Evolutionary conservation across 1,140 invertebrate genomes (phyloP).

Genomic region (Hyles vespertilio): DNA sequence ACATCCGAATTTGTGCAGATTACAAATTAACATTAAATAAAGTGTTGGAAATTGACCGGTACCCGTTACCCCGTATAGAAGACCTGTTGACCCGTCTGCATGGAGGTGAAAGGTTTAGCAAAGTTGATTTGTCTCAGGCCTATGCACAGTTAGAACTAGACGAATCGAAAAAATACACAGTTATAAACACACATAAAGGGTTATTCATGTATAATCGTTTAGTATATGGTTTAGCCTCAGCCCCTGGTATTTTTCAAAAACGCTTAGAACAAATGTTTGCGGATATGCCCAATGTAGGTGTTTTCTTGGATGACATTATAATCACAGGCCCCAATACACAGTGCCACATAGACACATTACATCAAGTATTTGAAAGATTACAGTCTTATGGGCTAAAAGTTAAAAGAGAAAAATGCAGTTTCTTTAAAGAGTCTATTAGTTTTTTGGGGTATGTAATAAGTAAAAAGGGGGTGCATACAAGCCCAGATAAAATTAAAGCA

Average conservation of each 20-base stretch:
- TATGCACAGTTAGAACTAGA: too few relatives aligned
- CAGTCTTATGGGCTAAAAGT: conserved; percentile 18
- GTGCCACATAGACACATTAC: conserved; percentile 20
- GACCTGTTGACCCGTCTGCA: conserved; percentile 3
- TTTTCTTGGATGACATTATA: conserved; percentile 30
- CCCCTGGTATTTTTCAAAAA: conserved; percentile 39
- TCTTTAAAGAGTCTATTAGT: conserved; percentile 16
- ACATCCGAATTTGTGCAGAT: conserved; percentile 34
- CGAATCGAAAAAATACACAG: conserved; percentile 22
- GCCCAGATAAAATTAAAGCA: conserved; percentile 8
- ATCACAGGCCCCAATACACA: conserved; percentile 17
- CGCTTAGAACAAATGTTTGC: conserved; percentile 27
- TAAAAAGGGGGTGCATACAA: conserved; percentile 12
- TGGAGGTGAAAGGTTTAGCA: conserved; percentile 13
- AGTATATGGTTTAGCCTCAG: conserved; percentile 30
- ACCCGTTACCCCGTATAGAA: too few relatives aligned
- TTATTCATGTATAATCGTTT: conserved; percentile 31
- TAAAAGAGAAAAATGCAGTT: conserved; percentile 20
- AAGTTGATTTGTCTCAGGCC: too few relatives aligned
- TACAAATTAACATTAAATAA: conserved; percentile 15
- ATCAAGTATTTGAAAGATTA: conserved; percentile 16
- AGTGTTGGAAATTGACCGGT: too few relatives aligned
- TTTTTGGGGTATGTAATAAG: conserved; percentile 21
- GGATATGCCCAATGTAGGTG: conserved; percentile 13
- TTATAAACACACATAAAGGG: conserved; percentile 40